Conservation (phyloP, 1,140 invertebrate genomes). For the Drosophila parabipectinata region DNA sequence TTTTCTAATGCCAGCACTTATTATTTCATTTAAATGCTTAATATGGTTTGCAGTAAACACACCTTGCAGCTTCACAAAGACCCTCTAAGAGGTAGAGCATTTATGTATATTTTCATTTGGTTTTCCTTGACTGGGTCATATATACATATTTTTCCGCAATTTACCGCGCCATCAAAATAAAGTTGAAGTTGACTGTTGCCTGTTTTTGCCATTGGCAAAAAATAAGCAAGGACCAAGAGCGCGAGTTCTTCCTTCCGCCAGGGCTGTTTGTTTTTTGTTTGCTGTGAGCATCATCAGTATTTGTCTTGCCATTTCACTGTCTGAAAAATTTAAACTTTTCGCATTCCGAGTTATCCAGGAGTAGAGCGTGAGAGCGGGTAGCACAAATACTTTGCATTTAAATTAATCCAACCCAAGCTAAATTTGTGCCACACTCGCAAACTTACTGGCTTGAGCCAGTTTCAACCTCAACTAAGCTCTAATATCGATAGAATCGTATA, state of each 20-base stretch:
- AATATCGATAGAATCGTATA: slow-evolving; percentile 22
- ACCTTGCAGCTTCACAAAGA: background rate
- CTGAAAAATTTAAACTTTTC: slow-evolving; percentile 37
- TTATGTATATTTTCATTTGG: slow-evolving; percentile 18
- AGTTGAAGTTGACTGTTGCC: slow-evolving; percentile 68
- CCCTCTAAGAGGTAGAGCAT: slow-evolving; percentile 1
- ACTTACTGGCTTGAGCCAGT: background rate
- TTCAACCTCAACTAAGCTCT: slow-evolving; percentile 23
- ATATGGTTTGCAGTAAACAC: no score
- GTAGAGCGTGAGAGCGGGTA: background rate
- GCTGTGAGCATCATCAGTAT: slow-evolving; percentile 38
- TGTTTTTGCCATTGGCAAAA: slow-evolving; percentile 48
- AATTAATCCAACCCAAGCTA: slow-evolving; percentile 14
- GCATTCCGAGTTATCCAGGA: slow-evolving; percentile 18
- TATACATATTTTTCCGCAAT: slow-evolving; percentile 65
- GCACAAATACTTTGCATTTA: slow-evolving; percentile 32
- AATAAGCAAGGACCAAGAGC: slow-evolving; percentile 7
- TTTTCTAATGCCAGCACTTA: no score
- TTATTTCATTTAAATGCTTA: no score
- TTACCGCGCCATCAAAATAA: slow-evolving; percentile 71
- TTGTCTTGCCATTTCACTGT: slow-evolving; percentile 55
- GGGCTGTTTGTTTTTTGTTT: slow-evolving; percentile 23
- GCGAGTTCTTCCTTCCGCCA: slow-evolving; percentile 4
- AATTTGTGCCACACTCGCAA: slow-evolving; percentile 1
- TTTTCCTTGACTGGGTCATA: slow-evolving; percentile 20